A percentile compares a stretch with the other conserved stretches of the same genome.
Evolutionary conservation across 2,888 invertebrate species (phyloP).

Genomic region (Iselma pallidipennis): DNA sequence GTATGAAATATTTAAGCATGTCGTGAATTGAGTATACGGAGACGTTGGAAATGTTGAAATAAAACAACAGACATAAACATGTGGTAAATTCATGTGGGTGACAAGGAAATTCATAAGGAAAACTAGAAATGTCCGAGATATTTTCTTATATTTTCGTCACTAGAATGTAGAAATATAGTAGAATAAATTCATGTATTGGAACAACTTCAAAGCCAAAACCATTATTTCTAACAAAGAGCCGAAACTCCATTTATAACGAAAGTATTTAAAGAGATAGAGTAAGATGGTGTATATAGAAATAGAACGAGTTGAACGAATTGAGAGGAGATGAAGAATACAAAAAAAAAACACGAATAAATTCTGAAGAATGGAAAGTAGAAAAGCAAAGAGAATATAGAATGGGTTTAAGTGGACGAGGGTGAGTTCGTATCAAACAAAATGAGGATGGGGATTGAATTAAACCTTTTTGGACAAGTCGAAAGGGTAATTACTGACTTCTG

Average conservation of each 20-base stretch:
- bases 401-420: background rate
- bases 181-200: constrained; percentile 31
- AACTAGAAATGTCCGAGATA: background rate
- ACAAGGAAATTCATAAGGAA: too few relatives aligned
- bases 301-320: background rate
- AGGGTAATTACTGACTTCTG: background rate
- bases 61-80: background rate
- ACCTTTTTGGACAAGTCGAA: background rate
- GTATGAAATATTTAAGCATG: background rate
- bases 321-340: background rate
- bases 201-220: constrained; percentile 28
- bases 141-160: background rate
- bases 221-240: constrained; percentile 27
- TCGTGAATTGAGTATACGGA: too few relatives aligned
- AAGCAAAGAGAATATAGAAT: background rate
- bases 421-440: background rate
- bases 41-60: background rate
- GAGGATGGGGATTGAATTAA: background rate
- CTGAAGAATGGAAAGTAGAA: background rate
- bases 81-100: too few relatives aligned
- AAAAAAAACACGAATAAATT: background rate
- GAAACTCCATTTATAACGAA: constrained; percentile 34
- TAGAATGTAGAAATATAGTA: background rate
- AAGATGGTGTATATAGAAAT: background rate
- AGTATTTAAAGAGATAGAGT: constrained; percentile 28